Conservation (phyloP, 2,113 vertebrate genomes). For the Leiothrix lutea region DNA sequence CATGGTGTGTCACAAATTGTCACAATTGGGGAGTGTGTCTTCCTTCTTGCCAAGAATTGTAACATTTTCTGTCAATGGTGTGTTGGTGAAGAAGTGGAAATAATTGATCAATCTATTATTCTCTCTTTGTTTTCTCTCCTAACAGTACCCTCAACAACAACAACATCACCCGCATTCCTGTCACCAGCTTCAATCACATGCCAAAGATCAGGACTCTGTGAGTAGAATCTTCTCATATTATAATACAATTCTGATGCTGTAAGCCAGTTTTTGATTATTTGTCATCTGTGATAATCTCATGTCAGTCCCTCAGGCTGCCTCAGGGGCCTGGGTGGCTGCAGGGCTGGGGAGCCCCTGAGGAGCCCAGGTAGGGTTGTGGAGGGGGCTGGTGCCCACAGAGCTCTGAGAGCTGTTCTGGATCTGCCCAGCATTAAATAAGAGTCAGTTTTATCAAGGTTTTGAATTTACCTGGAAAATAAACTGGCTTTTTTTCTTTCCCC, state of each 20-base stretch:
- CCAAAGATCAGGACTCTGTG: constrained; percentile 97
- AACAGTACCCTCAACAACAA: constrained; percentile 98
- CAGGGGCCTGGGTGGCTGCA: not conserved
- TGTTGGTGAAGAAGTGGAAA: not conserved
- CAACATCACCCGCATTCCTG: constrained; percentile 96
- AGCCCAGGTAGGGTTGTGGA: not conserved
- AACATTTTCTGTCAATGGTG: not conserved
- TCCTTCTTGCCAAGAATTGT: not conserved
- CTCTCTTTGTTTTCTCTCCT: not conserved
- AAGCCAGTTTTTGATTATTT: not conserved
- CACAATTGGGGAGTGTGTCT: not conserved
- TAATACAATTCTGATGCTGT: not conserved
- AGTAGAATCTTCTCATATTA: constrained; percentile 71
- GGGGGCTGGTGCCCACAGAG: not conserved
- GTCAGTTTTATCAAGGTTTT: not conserved
- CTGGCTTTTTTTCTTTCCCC: accelerated
- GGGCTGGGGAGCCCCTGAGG: not conserved
- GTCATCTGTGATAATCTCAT: not conserved
- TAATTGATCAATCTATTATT: not conserved
- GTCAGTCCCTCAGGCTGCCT: not conserved
- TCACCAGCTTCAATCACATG: constrained; percentile 99
- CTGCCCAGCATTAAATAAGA: not conserved
- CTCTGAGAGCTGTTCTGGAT: not conserved
- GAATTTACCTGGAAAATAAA: not conserved
- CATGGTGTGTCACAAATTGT: not conserved